Evolutionary conservation across 2,888 invertebrate genomes (phyloP).

Genomic region (Saturnia pavonia): DNA sequence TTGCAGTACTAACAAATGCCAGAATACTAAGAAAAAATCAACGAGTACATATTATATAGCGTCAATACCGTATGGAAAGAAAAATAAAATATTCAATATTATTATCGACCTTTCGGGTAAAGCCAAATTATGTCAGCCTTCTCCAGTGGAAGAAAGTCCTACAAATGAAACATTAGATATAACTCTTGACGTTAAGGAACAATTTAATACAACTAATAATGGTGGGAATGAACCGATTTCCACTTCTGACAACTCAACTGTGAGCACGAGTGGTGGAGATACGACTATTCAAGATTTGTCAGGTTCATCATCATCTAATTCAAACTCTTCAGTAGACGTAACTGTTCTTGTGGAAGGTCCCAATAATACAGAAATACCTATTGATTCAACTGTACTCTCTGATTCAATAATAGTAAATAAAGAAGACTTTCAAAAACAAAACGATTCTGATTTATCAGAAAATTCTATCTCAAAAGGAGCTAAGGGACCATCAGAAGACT

Average conservation of each 20-base stretch:
- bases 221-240: neutral
- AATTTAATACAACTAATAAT: neutral
- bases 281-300: neutral
- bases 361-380: neutral
- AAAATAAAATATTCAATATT: conserved; percentile 38
- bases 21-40: neutral
- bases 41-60: conserved; percentile 26
- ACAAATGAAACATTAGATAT: conserved; percentile 15
- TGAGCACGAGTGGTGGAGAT: neutral
- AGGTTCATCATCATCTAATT: neutral
- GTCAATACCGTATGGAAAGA: conserved; percentile 30
- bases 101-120: conserved; percentile 30
- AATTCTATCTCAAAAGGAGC: neutral
- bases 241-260: conserved; percentile 8
- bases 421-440: neutral
- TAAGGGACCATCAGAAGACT: neutral
- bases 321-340: neutral
- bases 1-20: neutral
- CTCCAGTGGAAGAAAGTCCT: neutral
- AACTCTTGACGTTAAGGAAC: conserved; percentile 2
- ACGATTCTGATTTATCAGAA: neutral
- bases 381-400: neutral
- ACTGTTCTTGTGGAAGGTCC: neutral
- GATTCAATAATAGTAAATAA: neutral
- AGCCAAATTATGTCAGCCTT: conserved; percentile 3